Conservation (phyloP, 2,888 invertebrate species). For the Pyrocoelia pectoralis region DNA sequence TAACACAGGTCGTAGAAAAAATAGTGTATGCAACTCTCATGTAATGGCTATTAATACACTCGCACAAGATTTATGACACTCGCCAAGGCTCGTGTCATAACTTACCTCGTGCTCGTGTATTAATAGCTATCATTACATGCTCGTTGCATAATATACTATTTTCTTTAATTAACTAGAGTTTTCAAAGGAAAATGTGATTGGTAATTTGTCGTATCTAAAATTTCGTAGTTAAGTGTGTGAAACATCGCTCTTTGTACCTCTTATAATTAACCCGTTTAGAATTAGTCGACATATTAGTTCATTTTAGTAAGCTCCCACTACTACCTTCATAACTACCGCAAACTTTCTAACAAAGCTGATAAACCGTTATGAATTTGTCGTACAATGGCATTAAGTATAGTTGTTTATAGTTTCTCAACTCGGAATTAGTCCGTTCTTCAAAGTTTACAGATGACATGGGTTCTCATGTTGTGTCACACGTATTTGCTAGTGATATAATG, state of each 20-base stretch:
- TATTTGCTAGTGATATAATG: neutral
- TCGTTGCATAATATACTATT: too few relatives aligned
- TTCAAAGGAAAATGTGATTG: too few relatives aligned
- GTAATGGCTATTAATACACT: too few relatives aligned
- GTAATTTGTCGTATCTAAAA: too few relatives aligned
- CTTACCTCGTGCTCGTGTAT: too few relatives aligned
- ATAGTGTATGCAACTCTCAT: too few relatives aligned
- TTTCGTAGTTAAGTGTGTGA: too few relatives aligned
- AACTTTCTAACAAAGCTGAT: constrained; percentile 1
- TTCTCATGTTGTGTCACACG: constrained; percentile 1
- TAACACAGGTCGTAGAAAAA: too few relatives aligned
- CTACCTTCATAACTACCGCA: constrained; percentile 1
- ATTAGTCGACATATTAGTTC: neutral
- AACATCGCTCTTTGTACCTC: neutral
- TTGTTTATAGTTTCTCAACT: neutral
- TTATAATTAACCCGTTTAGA: neutral
- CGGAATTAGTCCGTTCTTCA: neutral
- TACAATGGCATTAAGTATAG: neutral
- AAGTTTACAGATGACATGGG: neutral
- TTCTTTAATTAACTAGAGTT: too few relatives aligned
- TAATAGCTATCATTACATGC: too few relatives aligned
- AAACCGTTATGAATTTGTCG: neutral
- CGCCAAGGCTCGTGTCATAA: too few relatives aligned
- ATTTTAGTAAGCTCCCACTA: neutral
- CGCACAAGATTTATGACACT: too few relatives aligned